Conservation (phyloP, 2,113 vertebrate genomes). For the Malurus melanocephalus region DNA sequence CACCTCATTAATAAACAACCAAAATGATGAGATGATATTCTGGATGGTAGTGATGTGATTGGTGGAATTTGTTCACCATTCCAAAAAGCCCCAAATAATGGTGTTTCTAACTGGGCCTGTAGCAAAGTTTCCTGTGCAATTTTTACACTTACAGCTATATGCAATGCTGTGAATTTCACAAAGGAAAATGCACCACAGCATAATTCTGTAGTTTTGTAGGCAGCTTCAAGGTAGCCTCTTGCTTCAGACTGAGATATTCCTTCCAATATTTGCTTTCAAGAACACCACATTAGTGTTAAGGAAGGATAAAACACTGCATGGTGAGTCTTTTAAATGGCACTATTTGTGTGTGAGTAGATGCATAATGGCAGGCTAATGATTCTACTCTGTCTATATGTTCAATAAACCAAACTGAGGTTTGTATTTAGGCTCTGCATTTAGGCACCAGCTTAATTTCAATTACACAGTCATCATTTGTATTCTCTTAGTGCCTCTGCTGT, state of each 20-base stretch:
- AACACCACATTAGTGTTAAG: neutral
- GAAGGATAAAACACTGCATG: neutral
- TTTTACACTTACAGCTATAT: neutral
- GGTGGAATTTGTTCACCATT: neutral
- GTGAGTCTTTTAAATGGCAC: constrained; percentile 25
- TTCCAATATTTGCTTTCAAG: constrained; percentile 7
- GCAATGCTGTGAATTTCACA: neutral
- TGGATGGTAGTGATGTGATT: neutral
- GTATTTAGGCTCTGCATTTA: neutral
- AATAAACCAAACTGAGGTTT: neutral
- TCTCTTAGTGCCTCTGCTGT: neutral
- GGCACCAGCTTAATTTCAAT: neutral
- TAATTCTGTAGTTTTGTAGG: neutral
- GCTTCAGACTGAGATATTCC: neutral
- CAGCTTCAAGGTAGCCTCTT: neutral
- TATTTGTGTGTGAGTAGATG: neutral
- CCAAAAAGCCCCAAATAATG: neutral
- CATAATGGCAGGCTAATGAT: neutral
- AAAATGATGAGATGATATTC: neutral
- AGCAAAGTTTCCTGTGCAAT: neutral
- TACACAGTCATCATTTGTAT: neutral
- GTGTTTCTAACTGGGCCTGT: neutral
- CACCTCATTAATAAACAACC: neutral
- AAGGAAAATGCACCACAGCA: neutral
- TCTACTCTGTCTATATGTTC: neutral